A percentile compares a stretch with the other conserved stretches of the same genome.
phyloP scores from a whole-genome alignment of 2,797 vertebrate genomes.

The Rhadinocentrus ornatus region DNA sequence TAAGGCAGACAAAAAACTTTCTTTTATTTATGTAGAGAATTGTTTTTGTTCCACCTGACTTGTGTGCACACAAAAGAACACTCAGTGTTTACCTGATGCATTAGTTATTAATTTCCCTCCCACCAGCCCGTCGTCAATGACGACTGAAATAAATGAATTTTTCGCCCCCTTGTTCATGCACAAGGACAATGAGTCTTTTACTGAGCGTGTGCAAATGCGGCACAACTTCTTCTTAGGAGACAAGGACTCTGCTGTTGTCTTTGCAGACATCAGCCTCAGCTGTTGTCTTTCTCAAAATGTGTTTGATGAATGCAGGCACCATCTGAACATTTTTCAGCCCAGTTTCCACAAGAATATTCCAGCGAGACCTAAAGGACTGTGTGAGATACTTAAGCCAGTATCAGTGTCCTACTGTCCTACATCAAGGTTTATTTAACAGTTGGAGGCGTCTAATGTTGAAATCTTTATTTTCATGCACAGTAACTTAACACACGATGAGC shows the following conservation, averaged over 20 bases:
- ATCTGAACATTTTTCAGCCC: too few relatives aligned
- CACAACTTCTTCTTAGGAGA: conserved; percentile 6
- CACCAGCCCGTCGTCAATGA: conserved; percentile 36
- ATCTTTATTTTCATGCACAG: too few relatives aligned
- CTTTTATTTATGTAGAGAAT: conserved; percentile 31
- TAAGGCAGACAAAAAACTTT: conserved; percentile 23
- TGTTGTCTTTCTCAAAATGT: not conserved
- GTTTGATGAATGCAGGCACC: too few relatives aligned
- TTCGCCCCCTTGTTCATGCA: conserved; percentile 42
- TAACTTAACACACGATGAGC: too few relatives aligned
- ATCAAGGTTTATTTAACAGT: too few relatives aligned
- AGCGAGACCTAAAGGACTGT: too few relatives aligned
- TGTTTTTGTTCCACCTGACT: not conserved
- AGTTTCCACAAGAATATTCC: too few relatives aligned
- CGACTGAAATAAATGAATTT: conserved; percentile 48
- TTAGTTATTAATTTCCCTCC: conserved; percentile 52
- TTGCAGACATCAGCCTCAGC: not conserved
- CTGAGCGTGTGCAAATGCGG: conserved; percentile 19
- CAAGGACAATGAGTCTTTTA: conserved; percentile 53
- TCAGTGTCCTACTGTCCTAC: too few relatives aligned
- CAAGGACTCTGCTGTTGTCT: not conserved
- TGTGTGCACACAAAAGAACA: not conserved
- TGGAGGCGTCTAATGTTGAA: too few relatives aligned
- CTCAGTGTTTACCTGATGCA: conserved; percentile 48
- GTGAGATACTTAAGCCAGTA: too few relatives aligned